Conservation (phyloP, 1,140 invertebrate genomes). For the Camponotus pennsylvanicus region DNA sequence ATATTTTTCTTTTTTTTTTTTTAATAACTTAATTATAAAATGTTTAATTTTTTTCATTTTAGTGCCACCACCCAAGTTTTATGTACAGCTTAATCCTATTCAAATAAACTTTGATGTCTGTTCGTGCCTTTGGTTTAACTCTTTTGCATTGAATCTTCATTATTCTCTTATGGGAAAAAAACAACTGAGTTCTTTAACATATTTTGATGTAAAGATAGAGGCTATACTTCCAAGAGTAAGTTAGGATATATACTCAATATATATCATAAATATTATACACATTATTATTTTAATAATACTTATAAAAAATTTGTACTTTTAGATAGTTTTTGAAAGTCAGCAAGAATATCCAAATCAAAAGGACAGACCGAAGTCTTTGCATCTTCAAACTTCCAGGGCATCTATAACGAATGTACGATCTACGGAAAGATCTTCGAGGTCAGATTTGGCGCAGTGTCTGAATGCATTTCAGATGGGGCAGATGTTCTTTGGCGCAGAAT, state of each 20-base stretch:
- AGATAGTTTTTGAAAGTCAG: conserved; percentile 91
- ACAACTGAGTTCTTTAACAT: conserved; percentile 86
- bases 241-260: conserved; percentile 58
- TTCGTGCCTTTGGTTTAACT: conserved; percentile 96
- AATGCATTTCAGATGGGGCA: conserved; percentile 91
- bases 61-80: conserved; percentile 97
- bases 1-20: conserved; percentile 40
- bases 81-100: conserved; percentile 95
- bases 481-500: conserved; percentile 91
- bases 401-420: conserved; percentile 93
- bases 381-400: conserved; percentile 93
- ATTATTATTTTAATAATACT: background rate
- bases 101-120: conserved; percentile 94
- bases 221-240: conserved; percentile 95
- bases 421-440: conserved; percentile 89
- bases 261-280: background rate
- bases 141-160: conserved; percentile 95
- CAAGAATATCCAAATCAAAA: conserved; percentile 91
- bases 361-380: conserved; percentile 93
- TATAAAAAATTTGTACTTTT: conserved; percentile 71
- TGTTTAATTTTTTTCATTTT: conserved; percentile 77
- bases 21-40: conserved; percentile 54
- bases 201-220: conserved; percentile 95
- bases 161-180: conserved; percentile 89
- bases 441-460: conserved; percentile 91